phyloP scores from a whole-genome alignment of 1,140 invertebrate genomes.

The Pseudomyrmex concolor region DNA sequence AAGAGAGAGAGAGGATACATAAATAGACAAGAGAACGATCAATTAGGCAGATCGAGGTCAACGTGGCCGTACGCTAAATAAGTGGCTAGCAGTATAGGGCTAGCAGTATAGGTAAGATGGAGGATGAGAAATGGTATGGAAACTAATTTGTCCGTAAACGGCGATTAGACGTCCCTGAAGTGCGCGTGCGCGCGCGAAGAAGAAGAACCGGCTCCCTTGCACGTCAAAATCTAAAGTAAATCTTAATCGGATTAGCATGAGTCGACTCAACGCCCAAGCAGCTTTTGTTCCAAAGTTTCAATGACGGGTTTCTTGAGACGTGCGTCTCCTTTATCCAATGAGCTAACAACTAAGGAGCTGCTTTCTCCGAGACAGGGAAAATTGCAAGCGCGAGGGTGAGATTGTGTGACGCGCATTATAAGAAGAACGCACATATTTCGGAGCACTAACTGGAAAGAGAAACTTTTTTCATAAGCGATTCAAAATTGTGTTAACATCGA shows the following conservation, averaged over 20 bases:
- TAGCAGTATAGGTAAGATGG: slow-evolving; percentile 2
- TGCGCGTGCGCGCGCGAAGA: background rate
- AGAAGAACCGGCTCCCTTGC: background rate
- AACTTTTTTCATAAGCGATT: slow-evolving; percentile 25
- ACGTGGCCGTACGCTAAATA: slow-evolving; percentile 36
- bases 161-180: slow-evolving; percentile 54
- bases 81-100: slow-evolving; percentile 3
- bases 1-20: background rate
- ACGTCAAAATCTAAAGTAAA: slow-evolving; percentile 72
- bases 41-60: slow-evolving; percentile 23
- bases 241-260: slow-evolving; percentile 71
- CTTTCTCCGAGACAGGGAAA: slow-evolving; percentile 20
- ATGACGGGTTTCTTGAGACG: slow-evolving; percentile 52
- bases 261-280: slow-evolving; percentile 37
- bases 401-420: background rate
- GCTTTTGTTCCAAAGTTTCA: slow-evolving; percentile 58
- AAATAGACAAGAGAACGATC: slow-evolving; percentile 6
- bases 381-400: slow-evolving; percentile 4
- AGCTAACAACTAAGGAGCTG: slow-evolving; percentile 30
- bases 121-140: slow-evolving; percentile 37
- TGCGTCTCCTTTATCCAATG: slow-evolving; percentile 53
- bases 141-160: slow-evolving; percentile 70
- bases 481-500: background rate
- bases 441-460: background rate
- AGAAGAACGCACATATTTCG: background rate